Evolutionary conservation across 2,888 invertebrate genomes (phyloP).

Genomic region (Andrena haemorrhoa): DNA sequence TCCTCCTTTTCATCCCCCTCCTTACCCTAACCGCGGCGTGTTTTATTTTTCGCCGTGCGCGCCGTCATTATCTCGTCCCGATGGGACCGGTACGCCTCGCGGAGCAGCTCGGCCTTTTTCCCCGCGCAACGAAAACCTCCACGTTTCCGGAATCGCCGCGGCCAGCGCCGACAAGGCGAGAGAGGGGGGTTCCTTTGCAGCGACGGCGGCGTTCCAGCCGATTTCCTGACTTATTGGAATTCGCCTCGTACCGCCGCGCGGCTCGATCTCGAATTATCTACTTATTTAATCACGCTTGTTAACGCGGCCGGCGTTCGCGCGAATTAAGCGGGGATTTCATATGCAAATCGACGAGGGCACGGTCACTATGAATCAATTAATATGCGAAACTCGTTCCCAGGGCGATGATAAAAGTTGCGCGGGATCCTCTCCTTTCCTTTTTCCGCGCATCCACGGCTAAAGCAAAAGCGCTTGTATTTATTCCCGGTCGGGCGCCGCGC

Average conservation of each 20-base stretch:
- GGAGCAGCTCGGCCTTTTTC: not conserved
- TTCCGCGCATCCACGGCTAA: not conserved
- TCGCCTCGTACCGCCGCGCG: not conserved
- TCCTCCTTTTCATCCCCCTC: slow-evolving; percentile 34
- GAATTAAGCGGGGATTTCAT: slow-evolving; percentile 36
- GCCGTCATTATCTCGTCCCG: slow-evolving; percentile 50
- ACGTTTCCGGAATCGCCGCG: slow-evolving; percentile 26
- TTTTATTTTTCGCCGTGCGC: slow-evolving; percentile 34
- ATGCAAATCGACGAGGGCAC: slow-evolving; percentile 34
- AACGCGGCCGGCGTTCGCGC: slow-evolving; percentile 16
- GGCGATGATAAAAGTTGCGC: not conserved
- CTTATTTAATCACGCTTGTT: slow-evolving; percentile 34
- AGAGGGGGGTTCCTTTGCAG: not conserved
- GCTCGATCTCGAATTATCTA: slow-evolving; percentile 24
- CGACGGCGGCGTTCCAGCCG: not conserved
- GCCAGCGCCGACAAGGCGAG: not conserved
- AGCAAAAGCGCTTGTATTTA: not conserved
- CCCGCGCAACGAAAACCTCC: slow-evolving; percentile 16
- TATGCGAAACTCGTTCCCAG: slow-evolving; percentile 22
- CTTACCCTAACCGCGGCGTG: not conserved
- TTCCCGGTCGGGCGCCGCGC: not conserved
- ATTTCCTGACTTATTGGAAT: not conserved
- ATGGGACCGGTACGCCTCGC: slow-evolving; percentile 17
- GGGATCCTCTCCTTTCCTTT: not conserved
- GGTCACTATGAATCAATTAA: slow-evolving; percentile 19